phyloP scores from a whole-genome alignment of 2,113 vertebrate genomes.

The Redunca redunca region DNA sequence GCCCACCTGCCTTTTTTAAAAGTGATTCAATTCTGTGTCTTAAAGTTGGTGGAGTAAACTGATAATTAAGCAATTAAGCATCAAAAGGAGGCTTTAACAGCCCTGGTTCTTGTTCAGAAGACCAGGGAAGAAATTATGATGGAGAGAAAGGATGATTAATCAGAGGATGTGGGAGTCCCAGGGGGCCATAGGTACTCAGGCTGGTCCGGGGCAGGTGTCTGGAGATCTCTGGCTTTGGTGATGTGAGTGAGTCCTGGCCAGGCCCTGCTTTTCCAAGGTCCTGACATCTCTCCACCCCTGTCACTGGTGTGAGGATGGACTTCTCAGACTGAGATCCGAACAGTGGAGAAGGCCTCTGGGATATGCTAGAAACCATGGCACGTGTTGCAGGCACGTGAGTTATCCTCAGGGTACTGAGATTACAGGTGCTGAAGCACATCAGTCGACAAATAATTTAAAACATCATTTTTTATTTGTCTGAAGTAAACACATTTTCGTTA shows the following conservation, averaged over 20 bases:
- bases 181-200: neutral
- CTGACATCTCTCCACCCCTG: neutral
- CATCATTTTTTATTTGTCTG: neutral
- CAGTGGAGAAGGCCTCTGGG: neutral
- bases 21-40: neutral
- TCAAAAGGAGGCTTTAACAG: slow-evolving; percentile 50
- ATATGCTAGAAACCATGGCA: neutral
- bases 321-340: neutral
- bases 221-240: neutral
- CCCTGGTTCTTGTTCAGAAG: slow-evolving; percentile 31
- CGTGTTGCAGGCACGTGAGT: neutral
- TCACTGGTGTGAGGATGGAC: fast-evolving
- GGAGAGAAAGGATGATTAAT: neutral
- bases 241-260: neutral
- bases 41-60: slow-evolving; percentile 32
- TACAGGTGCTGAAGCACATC: neutral
- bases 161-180: neutral
- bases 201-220: too few species aligned
- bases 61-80: slow-evolving; percentile 71
- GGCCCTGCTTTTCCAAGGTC: neutral
- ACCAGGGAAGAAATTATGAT: neutral
- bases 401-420: neutral
- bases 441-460: neutral
- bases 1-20: neutral
- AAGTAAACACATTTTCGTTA: neutral